Evolutionary conservation across 2,113 vertebrate genomes (phyloP), one percentile per base, ranked within the genome.

Genomic region (Grammomys surdaster): DNA sequence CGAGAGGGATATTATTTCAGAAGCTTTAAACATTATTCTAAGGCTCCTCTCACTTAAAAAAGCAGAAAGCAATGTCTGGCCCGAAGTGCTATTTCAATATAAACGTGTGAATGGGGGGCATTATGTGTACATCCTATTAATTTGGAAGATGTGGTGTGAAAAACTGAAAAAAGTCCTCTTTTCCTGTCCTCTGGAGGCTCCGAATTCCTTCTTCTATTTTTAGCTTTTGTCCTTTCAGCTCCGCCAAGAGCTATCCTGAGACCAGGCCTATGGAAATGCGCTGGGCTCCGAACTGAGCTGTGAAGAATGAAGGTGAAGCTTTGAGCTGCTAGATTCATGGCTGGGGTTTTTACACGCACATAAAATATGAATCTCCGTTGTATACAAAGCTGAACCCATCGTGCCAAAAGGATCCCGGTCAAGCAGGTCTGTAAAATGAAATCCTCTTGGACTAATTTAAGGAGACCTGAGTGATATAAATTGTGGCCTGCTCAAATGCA

Each of bases 331-430:
- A 98, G 98, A 98, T 98, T 98, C 98, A 98, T 97, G 98, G 95
- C 98, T 86, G 80, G 96, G 98, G 96, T 98, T 98, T 98, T 98
- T 98, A 98, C 97, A 98, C 95, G 97, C 98, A 98, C 98, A 98
- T 98, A 98, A 99, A 99, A 98, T 98, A 98, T 98, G 98, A 98
- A 98, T 98, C 98, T 98, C 98, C 97, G 98, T 98, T 98, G 98
- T 98, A 98, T 98, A 98, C 98, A 98, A 98, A 98, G 98, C 98
- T 98, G 98, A 98, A 98, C 97, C 98, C 98, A 97, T 98, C 96
- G 96, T 98, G 98, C 98, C 98, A 94, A 98, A 98, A 98, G 98
- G 98, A 98, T 98, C 98, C 98, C 97, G 98, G 98, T 98, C 98
- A 98, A 98, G 98, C 98, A 98, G 98, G 96, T 98, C 98, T 98